Evolutionary conservation across 1,140 invertebrate species (phyloP), one percentile per base, ranked within the genome.

Genomic region (Elymnias hypermnestra): DNA sequence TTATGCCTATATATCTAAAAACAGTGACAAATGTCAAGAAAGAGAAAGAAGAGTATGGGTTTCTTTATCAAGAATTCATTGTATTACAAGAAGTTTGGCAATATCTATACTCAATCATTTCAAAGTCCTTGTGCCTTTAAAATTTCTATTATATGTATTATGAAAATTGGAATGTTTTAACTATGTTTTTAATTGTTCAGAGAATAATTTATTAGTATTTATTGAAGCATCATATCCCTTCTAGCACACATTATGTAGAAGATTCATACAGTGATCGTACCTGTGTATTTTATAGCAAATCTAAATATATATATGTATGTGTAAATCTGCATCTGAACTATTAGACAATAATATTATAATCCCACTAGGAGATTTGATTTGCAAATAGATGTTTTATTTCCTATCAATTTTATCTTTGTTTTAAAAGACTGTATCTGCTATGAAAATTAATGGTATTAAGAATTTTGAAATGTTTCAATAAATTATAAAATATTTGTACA

Each of bases 401-500:
- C 58, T 67, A 57, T 57, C 47, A 45, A 28, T 45, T 57, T 44
- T 9, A 35, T 38, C 18, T 45, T 52, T 51, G 47, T 50, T 57
- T 49, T 41, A 37, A 59, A 55, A 53, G 42, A 59, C 25, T 57
- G 36, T 61, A 44, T 45, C 29, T 15, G 29, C 29, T 33, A 14
- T 33, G 15, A 54, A 57, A 53, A 41, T 42, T 37, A 47, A 38
- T 53, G 42, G 50, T 53, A 43, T 53, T 49, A 59, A 57, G 57
- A 66, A 57, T 63, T 66, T 63, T 67, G 57, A 70, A 65, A 76
- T 73, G 63, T 75, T 75, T 52, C 68, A 75, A 62, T 63, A 72
- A 69, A 69, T 54, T 52, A 49, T 45, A 40, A 25, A 40, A 15
- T 8, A 10, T 8, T 21, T 19, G 5, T 19, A 36, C 10, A 15